phyloP scores from a whole-genome alignment of 2,797 vertebrate species.

The Bryconaethiops microstoma region DNA sequence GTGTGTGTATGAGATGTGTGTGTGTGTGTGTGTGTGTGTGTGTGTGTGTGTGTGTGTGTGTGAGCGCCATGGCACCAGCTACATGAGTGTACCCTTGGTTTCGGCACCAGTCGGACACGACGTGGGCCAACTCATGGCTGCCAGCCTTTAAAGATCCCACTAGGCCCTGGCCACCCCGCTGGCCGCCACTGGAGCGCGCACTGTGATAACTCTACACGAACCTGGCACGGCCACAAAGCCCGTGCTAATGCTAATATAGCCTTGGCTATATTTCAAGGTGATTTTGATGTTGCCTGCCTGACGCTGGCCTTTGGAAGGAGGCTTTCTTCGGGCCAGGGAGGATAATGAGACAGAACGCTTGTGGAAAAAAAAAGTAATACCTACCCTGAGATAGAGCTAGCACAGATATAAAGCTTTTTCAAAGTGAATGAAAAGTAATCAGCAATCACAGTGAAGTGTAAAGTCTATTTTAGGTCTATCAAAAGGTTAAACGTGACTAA shows the following conservation, averaged over 20 bases:
- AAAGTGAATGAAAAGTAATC: background rate
- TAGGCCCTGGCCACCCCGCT: slow-evolving; percentile 66
- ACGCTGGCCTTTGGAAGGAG: slow-evolving; percentile 51
- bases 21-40: slow-evolving; percentile 8
- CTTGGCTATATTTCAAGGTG: slow-evolving; percentile 59
- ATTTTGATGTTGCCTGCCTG: slow-evolving; percentile 53
- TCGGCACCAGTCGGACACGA: slow-evolving; percentile 61
- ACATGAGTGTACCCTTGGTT: slow-evolving; percentile 52
- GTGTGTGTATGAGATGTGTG: background rate
- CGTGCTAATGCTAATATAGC: slow-evolving; percentile 60
- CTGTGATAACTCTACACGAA: slow-evolving; percentile 56
- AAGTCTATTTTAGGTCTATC: slow-evolving; percentile 8
- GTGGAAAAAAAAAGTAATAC: slow-evolving; percentile 28
- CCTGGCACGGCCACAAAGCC: slow-evolving; percentile 63
- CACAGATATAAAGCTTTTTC: background rate
- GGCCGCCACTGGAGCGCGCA: slow-evolving; percentile 50
- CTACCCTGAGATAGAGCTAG: slow-evolving; percentile 2
- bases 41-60: too few species aligned
- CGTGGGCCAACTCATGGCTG: slow-evolving; percentile 68
- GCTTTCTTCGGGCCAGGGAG: slow-evolving; percentile 50
- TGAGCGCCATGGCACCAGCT: slow-evolving; percentile 52
- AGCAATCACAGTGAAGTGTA: background rate
- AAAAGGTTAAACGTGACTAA: background rate
- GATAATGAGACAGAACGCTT: slow-evolving; percentile 40
- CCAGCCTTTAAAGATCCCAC: slow-evolving; percentile 61